Conservation (phyloP, 2,797 vertebrate species). For the Halcyon leucocephala region DNA sequence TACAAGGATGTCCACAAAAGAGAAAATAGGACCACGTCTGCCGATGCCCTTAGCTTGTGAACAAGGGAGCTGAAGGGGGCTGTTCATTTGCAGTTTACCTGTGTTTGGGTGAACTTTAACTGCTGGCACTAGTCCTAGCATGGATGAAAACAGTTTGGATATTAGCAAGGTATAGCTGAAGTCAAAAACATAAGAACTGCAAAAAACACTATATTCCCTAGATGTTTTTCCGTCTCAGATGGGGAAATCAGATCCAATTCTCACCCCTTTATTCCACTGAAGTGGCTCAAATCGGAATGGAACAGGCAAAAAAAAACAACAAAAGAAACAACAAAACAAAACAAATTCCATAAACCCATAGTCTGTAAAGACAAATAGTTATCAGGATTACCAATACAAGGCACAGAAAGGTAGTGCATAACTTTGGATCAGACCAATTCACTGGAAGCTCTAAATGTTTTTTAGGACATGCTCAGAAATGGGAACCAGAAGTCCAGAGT, state of each 20-base stretch:
- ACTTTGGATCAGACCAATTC: not conserved
- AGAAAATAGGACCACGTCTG: not conserved
- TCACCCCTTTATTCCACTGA: not conserved
- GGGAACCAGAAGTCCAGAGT: not conserved
- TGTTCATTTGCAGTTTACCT: not conserved
- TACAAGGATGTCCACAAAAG: not conserved
- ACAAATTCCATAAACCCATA: not conserved
- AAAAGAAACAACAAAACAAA: not conserved
- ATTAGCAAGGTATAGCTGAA: not conserved
- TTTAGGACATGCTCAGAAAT: not conserved
- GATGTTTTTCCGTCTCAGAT: not conserved
- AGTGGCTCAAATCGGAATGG: not conserved
- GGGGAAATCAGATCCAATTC: not conserved
- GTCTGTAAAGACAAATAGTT: not conserved
- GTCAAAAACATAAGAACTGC: not conserved
- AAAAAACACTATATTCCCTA: not conserved
- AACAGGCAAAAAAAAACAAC: not conserved
- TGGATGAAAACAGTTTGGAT: conserved; percentile 15
- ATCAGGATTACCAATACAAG: not conserved
- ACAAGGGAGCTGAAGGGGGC: not conserved
- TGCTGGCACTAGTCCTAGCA: not conserved
- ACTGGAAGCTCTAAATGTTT: not conserved
- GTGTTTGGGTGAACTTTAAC: not conserved
- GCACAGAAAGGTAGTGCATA: not conserved
- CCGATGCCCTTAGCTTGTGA: not conserved